Percentiles rank a stretch among this genome's conserved stretches.
These are phyloP conservation scores for Oegoconia quadripuncta DNA, from an alignment of 2,888 invertebrate species.

Conservation along the genomic window DNA sequence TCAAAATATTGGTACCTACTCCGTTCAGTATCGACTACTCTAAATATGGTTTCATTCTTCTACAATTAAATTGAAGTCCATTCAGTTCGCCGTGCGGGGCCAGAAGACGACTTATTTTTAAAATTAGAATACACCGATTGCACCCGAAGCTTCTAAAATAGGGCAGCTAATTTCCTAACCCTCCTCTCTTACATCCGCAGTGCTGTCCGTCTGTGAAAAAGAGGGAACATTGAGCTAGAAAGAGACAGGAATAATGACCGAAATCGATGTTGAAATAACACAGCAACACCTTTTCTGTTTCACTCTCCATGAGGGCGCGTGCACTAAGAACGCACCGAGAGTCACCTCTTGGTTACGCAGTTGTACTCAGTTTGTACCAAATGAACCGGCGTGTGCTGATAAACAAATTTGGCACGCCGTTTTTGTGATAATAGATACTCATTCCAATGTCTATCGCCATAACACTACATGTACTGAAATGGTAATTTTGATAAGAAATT, in stretches of 20 bases:
- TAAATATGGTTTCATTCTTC: too few species aligned
- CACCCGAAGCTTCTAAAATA: slow-evolving; percentile 47
- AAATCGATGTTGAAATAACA: slow-evolving; percentile 62
- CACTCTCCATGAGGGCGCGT: slow-evolving; percentile 48
- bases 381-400: slow-evolving; percentile 11
- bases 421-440: background rate
- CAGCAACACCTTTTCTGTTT: slow-evolving; percentile 29
- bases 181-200: slow-evolving; percentile 50
- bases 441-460: background rate
- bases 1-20: too few species aligned
- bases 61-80: background rate
- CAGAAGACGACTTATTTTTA: slow-evolving; percentile 2
- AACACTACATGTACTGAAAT: too few species aligned
- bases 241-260: slow-evolving; percentile 47
- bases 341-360: slow-evolving; percentile 16
- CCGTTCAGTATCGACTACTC: too few species aligned
- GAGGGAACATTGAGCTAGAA: slow-evolving; percentile 47
- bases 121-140: slow-evolving; percentile 19
- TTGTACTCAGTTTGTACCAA: slow-evolving; percentile 39
- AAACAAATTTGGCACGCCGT: background rate
- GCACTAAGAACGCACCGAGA: slow-evolving; percentile 61
- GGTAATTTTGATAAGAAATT: too few species aligned
- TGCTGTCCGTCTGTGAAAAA: slow-evolving; percentile 38
- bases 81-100: too few species aligned
- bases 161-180: slow-evolving; percentile 43